Evolutionary conservation across 1,140 invertebrate genomes (phyloP), one percentile per base, ranked within the genome.

Genomic region (Lucilia cuprina): DNA sequence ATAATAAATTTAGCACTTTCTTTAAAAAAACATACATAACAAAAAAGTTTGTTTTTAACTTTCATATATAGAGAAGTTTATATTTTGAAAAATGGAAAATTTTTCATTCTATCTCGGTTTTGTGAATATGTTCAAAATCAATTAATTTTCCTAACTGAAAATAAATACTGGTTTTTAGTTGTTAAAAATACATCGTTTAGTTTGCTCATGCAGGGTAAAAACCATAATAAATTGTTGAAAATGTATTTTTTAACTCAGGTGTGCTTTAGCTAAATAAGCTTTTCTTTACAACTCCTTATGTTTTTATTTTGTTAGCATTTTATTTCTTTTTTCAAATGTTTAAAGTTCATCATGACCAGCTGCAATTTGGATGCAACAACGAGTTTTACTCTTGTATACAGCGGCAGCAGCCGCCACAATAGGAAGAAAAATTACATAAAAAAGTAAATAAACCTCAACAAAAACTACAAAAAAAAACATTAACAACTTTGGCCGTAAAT

Each of bases 321-420:
- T 47, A n/a, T 78, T 14, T 80, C 9, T 30, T 75, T 75, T 14
- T 80, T 80, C 41, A 17, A 78, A 21, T 12, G 19, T 49, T 50
- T 49, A 25, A 80, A 80, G 41, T 80, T 80, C 77, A 80, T 80
- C 19, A 19, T 80, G 77, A 49, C 41, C 77, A 80, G 77, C 77
- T 80, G 77, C 77, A 80, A 80, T 21, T 80, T 80, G 41, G 77
- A 25, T 78, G 75, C 74, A 60, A 60, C 41, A 41, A 7, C 41
- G 10, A 41, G 25, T 30, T 30, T 30, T 30, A 41, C n/a, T 70
- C 3, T 70, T 70, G 21, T 70, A 21, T 78, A 35, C 75, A 35
- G 14, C 35, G 12, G 75, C n/a, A 9, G 41, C 41, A 21, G 77
- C 41, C 41, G 17, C n/a, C 65, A 70, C 65, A 70, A n/a, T 21